Percentiles rank a stretch among this genome's conserved stretches.
Conservation (phyloP, 1,140 invertebrate genomes). For the Drosophila nigrodunni region DNA sequence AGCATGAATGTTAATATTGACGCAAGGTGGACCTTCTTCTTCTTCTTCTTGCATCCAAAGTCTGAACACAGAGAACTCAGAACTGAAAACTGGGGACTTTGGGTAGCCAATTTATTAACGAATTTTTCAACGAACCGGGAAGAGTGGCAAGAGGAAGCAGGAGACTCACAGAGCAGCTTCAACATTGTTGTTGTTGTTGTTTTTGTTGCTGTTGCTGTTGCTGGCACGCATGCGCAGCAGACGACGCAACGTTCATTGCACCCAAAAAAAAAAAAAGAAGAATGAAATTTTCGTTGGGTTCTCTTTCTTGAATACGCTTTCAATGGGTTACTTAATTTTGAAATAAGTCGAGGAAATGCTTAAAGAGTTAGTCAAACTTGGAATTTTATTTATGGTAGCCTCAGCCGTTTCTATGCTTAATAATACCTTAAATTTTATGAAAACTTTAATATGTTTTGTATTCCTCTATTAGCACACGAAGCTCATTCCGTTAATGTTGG, state of each 20-base stretch:
- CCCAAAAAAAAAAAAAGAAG: conserved; percentile 73
- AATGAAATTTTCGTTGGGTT: conserved; percentile 72
- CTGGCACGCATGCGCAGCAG: conserved; percentile 61
- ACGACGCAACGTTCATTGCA: conserved; percentile 78
- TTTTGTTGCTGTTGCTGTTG: conserved; percentile 30
- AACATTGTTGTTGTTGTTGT: conserved; percentile 52
- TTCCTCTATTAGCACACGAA: too few species aligned
- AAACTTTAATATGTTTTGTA: too few species aligned
- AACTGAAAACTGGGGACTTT: conserved; percentile 22
- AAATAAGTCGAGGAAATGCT: too few species aligned
- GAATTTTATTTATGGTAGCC: too few species aligned
- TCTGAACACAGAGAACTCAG: neutral
- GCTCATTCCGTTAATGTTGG: too few species aligned
- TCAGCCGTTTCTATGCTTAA: too few species aligned
- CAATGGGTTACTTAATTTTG: too few species aligned
- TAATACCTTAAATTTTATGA: too few species aligned
- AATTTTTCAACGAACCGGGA: conserved; percentile 57
- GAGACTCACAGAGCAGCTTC: conserved; percentile 20
- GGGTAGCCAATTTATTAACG: conserved; percentile 73
- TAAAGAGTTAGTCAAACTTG: too few species aligned
- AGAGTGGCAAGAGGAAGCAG: neutral
- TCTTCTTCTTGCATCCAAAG: neutral
- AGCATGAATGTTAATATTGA: conserved; percentile 78
- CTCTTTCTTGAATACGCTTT: conserved; percentile 15
- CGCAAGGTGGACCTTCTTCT: conserved; percentile 60